Evolutionary conservation across 2,113 vertebrate species (phyloP), one percentile per base, ranked within the genome.

Genomic region (Piprites chloris): DNA sequence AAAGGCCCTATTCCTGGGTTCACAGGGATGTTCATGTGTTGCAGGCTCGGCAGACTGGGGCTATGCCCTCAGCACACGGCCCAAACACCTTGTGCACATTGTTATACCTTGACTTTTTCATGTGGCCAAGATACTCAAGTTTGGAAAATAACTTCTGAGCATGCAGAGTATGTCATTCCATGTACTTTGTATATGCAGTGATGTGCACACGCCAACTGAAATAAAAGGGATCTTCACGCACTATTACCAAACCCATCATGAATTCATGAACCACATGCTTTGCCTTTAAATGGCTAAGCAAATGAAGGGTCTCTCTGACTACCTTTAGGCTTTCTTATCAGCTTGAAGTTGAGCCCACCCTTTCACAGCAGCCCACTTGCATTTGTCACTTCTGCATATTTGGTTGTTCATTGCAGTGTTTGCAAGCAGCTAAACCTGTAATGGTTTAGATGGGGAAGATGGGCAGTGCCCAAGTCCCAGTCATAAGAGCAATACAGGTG

Each of bases 21-120:
- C 55, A 37, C 1, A 3, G 37, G 27, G 23, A 92, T 41, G 41
- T 37, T 82, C 37, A 33, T 0, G 0, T 11, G 15, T 24, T 12
- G 15, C 33, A 59, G 49, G 22, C 42, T 53, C 26, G 27, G 42
- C 50, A 68, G 44, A 21, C 22, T 47, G 42, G 9, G 18, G 22
- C 50, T 28, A 8, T 47, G 28, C 18, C 32, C 52, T 83, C 47
- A 50, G 62, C 28, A 37, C 11, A 14, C 6, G 4, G 14, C 62
- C n/a, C 47, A 79, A n/a, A 47, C 18, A 47, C 30, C 13, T 86
- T 17, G 26, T 3, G 2, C 46, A 68, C 12, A 8, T 47, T 61
- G 22, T 27, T 69, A 32, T 9, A 71, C 13, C 33, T 61, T 55
- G 41, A 22, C 24, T 41, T 83, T 90, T 74, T 93, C 53, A n/a